Evolutionary conservation across 2,888 invertebrate genomes (phyloP), one percentile per base, ranked within the genome.

Genomic region (Rapana venosa): DNA sequence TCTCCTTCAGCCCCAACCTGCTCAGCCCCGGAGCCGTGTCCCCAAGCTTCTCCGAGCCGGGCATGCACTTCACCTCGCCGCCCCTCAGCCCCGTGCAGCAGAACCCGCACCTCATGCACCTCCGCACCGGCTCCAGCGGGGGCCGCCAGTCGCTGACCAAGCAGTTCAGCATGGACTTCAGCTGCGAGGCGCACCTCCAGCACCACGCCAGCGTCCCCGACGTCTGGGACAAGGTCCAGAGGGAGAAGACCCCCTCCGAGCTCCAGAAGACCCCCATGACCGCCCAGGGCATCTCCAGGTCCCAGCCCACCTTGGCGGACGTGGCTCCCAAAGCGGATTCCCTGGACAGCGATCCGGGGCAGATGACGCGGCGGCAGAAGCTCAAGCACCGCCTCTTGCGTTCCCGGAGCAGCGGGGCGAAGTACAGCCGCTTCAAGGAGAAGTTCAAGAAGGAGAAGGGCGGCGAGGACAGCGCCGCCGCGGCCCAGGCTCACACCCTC

Each of bases 351-450:
- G 90, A 91, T 20, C 70, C 89, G 6, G 90, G 83, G 66, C 88
- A 84, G 90, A 8, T 74, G 74, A 91, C 84, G 58, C 83, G 30
- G 26, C 83, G 47, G n/a, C 86, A 91, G 36, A 90, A 90, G 84
- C 87, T 92, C 36, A 91, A 91, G 88, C 91, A 91, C 36, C 90
- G 90, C 30, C 74, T 92, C 35, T 88, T 93, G 26, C 90, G 93
- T n/a, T 92, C 92, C 83, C 88, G 91, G 56, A 93, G 93, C 83
- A 92, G 92, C 87, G 93, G 93, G 22, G 93, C 93, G 66, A 93
- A 93, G 88, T 93, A 93, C 87, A 92, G 92, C 79, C 90, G 91
- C 20, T 92, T 92, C 89, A 90, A 92, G 74, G 93, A 93, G 84
- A 93, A 93, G 87, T 92, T 91, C 90, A 90, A 32, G 77, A n/a